phyloP scores from a whole-genome alignment of 1,140 invertebrate genomes.

The Popillia japonica region DNA sequence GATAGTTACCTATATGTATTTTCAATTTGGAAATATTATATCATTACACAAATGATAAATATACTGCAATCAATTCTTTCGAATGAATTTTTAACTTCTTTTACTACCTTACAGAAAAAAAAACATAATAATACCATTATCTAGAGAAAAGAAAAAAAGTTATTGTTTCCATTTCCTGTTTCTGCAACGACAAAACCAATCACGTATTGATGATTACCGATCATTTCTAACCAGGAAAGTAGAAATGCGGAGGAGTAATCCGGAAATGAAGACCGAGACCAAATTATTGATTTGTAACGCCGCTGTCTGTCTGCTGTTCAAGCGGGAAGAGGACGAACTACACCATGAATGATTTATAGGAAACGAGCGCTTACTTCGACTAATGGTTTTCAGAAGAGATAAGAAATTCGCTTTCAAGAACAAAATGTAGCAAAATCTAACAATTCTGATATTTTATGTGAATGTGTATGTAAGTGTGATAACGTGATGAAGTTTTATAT shows the following conservation, averaged over 20 bases:
- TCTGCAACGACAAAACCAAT: conserved; percentile 37
- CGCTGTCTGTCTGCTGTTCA: not conserved
- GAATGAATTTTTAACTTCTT: no score
- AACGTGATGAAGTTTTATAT: no score
- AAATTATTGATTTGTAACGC: conserved; percentile 18
- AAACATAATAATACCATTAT: no score
- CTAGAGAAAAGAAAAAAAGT: no score
- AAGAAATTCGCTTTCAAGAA: not conserved
- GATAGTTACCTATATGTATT: no score
- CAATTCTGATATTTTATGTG: not conserved
- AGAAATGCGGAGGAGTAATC: conserved; percentile 38
- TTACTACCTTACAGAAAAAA: no score
- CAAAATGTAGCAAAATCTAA: not conserved
- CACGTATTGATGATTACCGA: conserved; percentile 46
- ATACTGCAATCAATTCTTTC: no score
- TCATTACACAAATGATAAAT: no score
- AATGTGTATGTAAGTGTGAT: no score
- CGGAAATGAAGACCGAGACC: conserved; percentile 5
- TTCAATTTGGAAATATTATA: no score
- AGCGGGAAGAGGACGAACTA: not conserved
- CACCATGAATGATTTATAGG: not conserved
- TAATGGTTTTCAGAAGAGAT: not conserved
- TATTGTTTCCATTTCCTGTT: not conserved
- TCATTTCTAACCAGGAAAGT: conserved; percentile 44
- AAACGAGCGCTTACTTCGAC: not conserved